A percentile compares a stretch with the other conserved stretches of the same genome.
phyloP scores from a whole-genome alignment of 2,888 invertebrate species.

The Agrotis segetum region DNA sequence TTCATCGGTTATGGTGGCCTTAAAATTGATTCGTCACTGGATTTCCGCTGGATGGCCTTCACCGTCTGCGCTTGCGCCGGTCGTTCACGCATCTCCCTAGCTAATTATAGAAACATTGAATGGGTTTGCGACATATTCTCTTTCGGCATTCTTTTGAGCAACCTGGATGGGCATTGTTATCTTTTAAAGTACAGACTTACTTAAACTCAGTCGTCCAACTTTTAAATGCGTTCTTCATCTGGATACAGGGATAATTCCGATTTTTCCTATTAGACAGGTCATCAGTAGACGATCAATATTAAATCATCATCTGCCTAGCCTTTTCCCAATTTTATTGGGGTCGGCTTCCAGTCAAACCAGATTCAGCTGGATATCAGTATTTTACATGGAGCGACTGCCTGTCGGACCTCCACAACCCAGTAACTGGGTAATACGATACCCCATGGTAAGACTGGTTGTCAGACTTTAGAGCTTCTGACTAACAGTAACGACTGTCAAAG shows the following conservation, averaged over 20 bases:
- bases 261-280: not conserved
- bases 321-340: no score
- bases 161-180: conserved; percentile 30
- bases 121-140: conserved; percentile 64
- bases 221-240: not conserved
- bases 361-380: no score
- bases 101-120: conserved; percentile 76
- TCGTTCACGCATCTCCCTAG: conserved; percentile 78
- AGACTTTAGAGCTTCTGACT: no score
- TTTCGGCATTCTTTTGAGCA: conserved; percentile 36
- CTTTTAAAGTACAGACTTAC: not conserved
- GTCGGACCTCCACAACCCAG: no score
- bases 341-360: no score
- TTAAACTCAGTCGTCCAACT: not conserved
- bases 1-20: conserved; percentile 57
- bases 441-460: no score
- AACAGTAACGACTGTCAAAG: no score
- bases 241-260: not conserved
- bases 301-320: no score
- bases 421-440: no score
- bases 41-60: conserved; percentile 73
- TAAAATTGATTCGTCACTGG: conserved; percentile 67
- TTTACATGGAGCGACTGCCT: no score
- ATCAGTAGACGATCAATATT: no score
- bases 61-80: conserved; percentile 70